Percentiles rank a stretch among this genome's conserved stretches.
Evolutionary conservation across 2,797 vertebrate genomes (phyloP).

Genomic region (Oreonectes daqikongensis): DNA sequence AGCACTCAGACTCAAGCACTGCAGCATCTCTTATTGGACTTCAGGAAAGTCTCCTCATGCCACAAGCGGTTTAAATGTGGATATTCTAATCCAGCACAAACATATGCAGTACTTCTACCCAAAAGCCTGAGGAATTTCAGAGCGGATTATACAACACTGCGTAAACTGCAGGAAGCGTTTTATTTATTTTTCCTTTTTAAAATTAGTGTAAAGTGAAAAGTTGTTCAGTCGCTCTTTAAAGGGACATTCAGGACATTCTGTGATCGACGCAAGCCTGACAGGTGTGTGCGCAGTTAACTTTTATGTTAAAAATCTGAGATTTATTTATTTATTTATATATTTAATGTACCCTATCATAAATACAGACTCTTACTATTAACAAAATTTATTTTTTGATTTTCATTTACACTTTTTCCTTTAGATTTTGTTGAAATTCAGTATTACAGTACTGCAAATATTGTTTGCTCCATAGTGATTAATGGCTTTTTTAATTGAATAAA

Average conservation of each 20-base stretch:
- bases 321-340: background rate
- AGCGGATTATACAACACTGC: conserved; percentile 64
- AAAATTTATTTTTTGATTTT: background rate
- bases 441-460: background rate
- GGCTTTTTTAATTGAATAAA: conserved; percentile 5
- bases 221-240: background rate
- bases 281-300: conserved; percentile 1
- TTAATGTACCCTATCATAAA: background rate
- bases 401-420: background rate
- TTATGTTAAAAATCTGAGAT: background rate
- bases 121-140: conserved; percentile 68
- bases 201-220: background rate
- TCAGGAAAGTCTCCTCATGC: conserved; percentile 53
- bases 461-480: background rate
- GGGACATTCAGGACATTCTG: background rate
- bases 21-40: conserved; percentile 51
- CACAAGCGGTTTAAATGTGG: conserved; percentile 54
- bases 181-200: conserved; percentile 9
- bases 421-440: background rate
- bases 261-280: background rate
- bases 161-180: conserved; percentile 40
- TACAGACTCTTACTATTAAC: background rate
- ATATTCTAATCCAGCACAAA: conserved; percentile 62
- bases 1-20: background rate
- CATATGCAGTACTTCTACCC: conserved; percentile 43